Base-by-base conservation (phyloP, 2,888 invertebrate species). In the Chrysodeixis includens region DNA sequence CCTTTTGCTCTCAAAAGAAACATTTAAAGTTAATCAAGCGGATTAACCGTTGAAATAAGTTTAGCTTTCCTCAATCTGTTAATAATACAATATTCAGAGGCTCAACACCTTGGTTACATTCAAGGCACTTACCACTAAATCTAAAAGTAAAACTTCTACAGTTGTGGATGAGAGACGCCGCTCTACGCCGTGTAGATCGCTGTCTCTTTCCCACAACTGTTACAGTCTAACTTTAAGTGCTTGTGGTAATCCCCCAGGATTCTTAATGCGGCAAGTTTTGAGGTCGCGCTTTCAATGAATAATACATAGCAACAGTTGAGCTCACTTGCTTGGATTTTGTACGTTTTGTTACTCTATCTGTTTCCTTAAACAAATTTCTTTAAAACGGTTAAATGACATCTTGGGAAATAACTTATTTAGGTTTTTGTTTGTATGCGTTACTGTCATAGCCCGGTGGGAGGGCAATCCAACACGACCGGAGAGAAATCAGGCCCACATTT, bases 21-120 rank as follows among this genome's bases (percentile, higher is more conserved):
- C 53, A 53, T 53, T 49, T 70, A 44, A 56, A 20, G 26, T 30
- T 46, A 76, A 57, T 51, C 22, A 49, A 35, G 20, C n/a, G 35
- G 40, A 35, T 44, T 30, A 59, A 55, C 58, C 52, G 26, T 32
- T 30, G 35, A 61, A 55, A 63, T 66, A 61, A 52, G 59, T 76
- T 66, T 62, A 71, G 56, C 40, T 66, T 69, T 53, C 56, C 52
- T 49, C 65, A 80, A 66, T 64, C 61, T 44, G 40, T 12, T 55
- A 44, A 56, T 26, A 55, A 26, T 76, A 40, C 44, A 76, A 60
- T 76, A 76, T 76, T 71, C 56, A 79, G 7, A 12, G 69, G 49
- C 44, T 66, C 49, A 54, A 56, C 69, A 49, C 58, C 44, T 62
- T 62, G 59, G 9, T 6, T 4, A 6, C 2, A 26, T 26, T 26